Evolutionary conservation across 2,888 invertebrate species (phyloP).

Genomic region (Helicoverpa assulta): DNA sequence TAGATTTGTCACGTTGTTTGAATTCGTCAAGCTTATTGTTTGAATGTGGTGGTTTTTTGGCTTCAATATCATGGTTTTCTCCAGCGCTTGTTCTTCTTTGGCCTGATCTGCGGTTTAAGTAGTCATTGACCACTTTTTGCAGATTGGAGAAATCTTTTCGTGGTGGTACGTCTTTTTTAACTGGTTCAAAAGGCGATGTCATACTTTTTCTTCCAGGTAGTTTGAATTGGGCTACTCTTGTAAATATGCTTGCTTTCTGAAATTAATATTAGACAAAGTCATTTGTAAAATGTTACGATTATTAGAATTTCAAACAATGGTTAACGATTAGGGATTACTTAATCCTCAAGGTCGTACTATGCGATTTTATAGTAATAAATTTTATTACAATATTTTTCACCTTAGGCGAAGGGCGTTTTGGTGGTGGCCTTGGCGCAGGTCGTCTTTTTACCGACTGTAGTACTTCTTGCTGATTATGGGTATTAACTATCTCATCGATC

Average conservation of each 20-base stretch:
- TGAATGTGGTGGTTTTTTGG: too few species aligned
- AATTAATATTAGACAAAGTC: conserved; percentile 16
- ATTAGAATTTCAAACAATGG: too few species aligned
- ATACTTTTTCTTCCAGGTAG: conserved; percentile 54
- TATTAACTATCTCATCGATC: background rate
- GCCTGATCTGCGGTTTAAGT: conserved; percentile 61
- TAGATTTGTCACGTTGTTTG: too few species aligned
- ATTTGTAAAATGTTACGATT: too few species aligned
- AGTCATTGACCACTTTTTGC: conserved; percentile 71
- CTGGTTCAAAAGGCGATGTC: conserved; percentile 16
- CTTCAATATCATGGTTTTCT: too few species aligned
- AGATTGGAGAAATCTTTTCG: conserved; percentile 75
- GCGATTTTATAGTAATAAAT: background rate
- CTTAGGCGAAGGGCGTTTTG: conserved; percentile 14
- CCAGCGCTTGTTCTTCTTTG: conserved; percentile 13
- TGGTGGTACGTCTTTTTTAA: conserved; percentile 70
- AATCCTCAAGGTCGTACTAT: background rate
- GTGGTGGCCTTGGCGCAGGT: conserved; percentile 9
- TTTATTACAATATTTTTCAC: conserved; percentile 3
- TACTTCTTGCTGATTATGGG: background rate
- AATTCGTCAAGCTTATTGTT: too few species aligned
- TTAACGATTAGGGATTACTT: too few species aligned
- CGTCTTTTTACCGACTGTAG: background rate
- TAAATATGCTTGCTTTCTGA: conserved; percentile 71
- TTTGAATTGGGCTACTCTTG: conserved; percentile 63